A percentile compares a stretch with the other conserved stretches of the same genome.
Evolutionary conservation across 2,113 vertebrate species (phyloP).

Genomic region (Tenrec ecaudatus): DNA sequence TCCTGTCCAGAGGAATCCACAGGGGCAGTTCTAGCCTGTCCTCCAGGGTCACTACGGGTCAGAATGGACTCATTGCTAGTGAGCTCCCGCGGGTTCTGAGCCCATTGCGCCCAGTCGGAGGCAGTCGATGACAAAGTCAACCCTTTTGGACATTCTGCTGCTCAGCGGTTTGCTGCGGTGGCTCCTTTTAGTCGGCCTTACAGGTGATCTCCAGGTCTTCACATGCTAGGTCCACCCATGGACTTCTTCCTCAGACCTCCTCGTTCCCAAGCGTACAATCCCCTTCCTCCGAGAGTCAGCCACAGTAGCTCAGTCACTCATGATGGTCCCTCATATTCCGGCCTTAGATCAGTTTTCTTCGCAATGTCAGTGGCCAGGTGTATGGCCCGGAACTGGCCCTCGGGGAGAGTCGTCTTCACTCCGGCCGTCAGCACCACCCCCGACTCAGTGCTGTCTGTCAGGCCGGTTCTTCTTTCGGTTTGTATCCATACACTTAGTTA

Average conservation of each 20-base stretch:
- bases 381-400: too few relatives aligned
- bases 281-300: not conserved
- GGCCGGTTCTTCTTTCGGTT: not conserved
- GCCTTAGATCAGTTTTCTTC: not conserved
- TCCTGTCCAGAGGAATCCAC: too few relatives aligned
- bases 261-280: not conserved
- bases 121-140: not conserved
- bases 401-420: not conserved
- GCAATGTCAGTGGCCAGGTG: not conserved
- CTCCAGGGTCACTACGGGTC: too few relatives aligned
- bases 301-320: not conserved
- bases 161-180: not conserved
- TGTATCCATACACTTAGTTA: not conserved
- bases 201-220: not conserved
- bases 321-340: not conserved
- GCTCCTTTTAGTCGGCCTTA: not conserved
- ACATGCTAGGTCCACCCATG: rapidly evolving
- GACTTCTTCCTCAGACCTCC: not conserved
- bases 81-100: too few relatives aligned
- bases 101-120: not conserved
- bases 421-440: not conserved
- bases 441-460: not conserved
- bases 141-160: not conserved
- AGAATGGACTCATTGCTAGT: too few relatives aligned
- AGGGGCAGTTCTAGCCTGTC: too few relatives aligned